These are phyloP conservation scores for Beris chalybata DNA, from an alignment of 2,888 invertebrate genomes.

Conservation along the genomic window DNA sequence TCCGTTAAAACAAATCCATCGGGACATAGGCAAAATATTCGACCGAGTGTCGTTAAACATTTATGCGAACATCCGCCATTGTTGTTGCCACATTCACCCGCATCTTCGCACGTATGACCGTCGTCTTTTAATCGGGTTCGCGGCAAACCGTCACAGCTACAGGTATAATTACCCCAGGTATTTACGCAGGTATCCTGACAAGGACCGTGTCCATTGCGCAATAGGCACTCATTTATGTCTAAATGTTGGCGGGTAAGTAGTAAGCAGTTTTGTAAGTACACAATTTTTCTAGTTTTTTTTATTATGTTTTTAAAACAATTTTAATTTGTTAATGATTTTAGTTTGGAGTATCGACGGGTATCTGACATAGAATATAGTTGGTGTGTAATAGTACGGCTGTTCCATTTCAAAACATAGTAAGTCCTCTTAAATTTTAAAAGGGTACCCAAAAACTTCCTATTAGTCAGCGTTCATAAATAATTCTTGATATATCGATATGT, in stretches of 20 bases:
- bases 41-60: slow-evolving; percentile 56
- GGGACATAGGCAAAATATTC: slow-evolving; percentile 60
- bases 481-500: no score
- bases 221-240: slow-evolving; percentile 65
- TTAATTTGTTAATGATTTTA: no score
- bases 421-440: no score
- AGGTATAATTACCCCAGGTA: slow-evolving; percentile 62
- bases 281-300: not conserved
- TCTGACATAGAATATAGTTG: no score
- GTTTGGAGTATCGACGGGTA: no score
- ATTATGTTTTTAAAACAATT: no score
- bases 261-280: not conserved
- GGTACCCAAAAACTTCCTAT: no score
- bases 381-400: no score
- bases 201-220: slow-evolving; percentile 65
- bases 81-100: slow-evolving; percentile 51
- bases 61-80: slow-evolving; percentile 59
- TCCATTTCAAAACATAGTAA: no score
- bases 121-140: slow-evolving; percentile 62
- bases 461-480: no score
- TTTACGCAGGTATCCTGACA: slow-evolving; percentile 67
- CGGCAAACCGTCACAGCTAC: slow-evolving; percentile 61
- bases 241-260: slow-evolving; percentile 21
- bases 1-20: slow-evolving; percentile 50
- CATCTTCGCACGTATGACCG: slow-evolving; percentile 60